Percentiles rank a stretch among this genome's conserved stretches.
phyloP scores from a whole-genome alignment of 1,140 invertebrate species.

The Octopus bimaculoides region DNA sequence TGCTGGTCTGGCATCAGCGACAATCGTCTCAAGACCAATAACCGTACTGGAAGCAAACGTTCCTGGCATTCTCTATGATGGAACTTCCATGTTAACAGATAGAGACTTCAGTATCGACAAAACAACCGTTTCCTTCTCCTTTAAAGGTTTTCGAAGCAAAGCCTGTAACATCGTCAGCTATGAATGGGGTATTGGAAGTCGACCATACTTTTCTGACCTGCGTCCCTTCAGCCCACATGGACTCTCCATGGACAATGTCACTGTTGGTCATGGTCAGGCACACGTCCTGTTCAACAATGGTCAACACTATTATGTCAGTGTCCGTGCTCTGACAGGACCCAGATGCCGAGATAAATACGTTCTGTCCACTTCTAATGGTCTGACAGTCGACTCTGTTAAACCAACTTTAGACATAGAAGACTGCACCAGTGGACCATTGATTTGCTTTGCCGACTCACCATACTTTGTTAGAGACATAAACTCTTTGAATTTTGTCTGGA shows the following conservation, averaged over 20 bases:
- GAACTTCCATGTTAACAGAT: constrained; percentile 23
- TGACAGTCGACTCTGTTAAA: neutral
- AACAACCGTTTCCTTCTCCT: constrained; percentile 31
- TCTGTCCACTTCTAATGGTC: constrained; percentile 32
- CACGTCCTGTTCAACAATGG: constrained; percentile 27
- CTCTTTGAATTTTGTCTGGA: constrained; percentile 17
- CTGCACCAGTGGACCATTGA: constrained; percentile 18
- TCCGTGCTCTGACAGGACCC: constrained; percentile 30
- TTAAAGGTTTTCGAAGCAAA: constrained; percentile 34
- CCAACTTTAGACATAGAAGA: too few relatives aligned
- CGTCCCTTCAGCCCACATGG: constrained; percentile 30
- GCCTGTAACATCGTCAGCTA: constrained; percentile 30
- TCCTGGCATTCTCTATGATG: constrained; percentile 32
- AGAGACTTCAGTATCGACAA: constrained; percentile 27
- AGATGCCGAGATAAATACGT: constrained; percentile 32
- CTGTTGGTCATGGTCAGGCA: constrained; percentile 27
- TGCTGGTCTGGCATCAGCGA: constrained; percentile 21
- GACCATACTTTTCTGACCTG: constrained; percentile 29
- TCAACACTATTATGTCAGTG: constrained; percentile 27
- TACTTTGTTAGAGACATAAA: constrained; percentile 1
- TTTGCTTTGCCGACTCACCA: neutral
- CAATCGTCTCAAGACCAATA: constrained; percentile 24
- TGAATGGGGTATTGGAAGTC: constrained; percentile 34
- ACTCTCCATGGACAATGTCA: constrained; percentile 25
- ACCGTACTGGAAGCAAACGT: constrained; percentile 27